Conservation (phyloP, 2,797 vertebrate species). For the Brachyalestes nurse region DNA sequence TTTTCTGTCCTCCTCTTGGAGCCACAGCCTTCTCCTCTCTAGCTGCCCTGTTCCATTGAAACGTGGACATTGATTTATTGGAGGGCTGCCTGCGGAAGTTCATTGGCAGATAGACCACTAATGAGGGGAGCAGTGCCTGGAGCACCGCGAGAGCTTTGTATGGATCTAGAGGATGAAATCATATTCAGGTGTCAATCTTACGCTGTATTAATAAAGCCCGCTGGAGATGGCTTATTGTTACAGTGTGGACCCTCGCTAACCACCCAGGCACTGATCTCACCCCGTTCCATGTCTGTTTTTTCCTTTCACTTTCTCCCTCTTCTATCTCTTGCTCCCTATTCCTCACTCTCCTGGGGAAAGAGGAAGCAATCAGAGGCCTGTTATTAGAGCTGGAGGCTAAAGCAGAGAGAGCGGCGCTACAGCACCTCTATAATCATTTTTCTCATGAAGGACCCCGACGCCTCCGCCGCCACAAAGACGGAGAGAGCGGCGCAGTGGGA, state of each 20-base stretch:
- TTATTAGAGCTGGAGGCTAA: slow-evolving; percentile 64
- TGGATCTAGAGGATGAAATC: slow-evolving; percentile 72
- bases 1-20: slow-evolving; percentile 30
- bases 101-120: slow-evolving; percentile 60
- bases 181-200: slow-evolving; percentile 81
- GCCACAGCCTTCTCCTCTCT: slow-evolving; percentile 10
- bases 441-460: slow-evolving; percentile 48
- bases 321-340: slow-evolving; percentile 53
- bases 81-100: slow-evolving; percentile 54
- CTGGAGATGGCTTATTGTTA: slow-evolving; percentile 73
- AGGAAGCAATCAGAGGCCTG: slow-evolving; percentile 65
- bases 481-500: slow-evolving; percentile 41
- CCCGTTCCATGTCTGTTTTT: slow-evolving; percentile 35
- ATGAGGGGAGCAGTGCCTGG: slow-evolving; percentile 51
- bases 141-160: slow-evolving; percentile 62
- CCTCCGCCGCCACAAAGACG: slow-evolving; percentile 46
- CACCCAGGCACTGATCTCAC: slow-evolving; percentile 39
- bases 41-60: slow-evolving; percentile 48
- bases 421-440: slow-evolving; percentile 56
- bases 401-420: slow-evolving; percentile 50
- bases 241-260: slow-evolving; percentile 39
- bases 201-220: slow-evolving; percentile 74
- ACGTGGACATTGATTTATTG: slow-evolving; percentile 60
- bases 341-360: slow-evolving; percentile 51
- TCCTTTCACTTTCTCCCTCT: slow-evolving; percentile 29